Percentiles rank a stretch among this genome's conserved stretches.
phyloP scores from a whole-genome alignment of 2,797 vertebrate species.

The Spea hammondii region DNA sequence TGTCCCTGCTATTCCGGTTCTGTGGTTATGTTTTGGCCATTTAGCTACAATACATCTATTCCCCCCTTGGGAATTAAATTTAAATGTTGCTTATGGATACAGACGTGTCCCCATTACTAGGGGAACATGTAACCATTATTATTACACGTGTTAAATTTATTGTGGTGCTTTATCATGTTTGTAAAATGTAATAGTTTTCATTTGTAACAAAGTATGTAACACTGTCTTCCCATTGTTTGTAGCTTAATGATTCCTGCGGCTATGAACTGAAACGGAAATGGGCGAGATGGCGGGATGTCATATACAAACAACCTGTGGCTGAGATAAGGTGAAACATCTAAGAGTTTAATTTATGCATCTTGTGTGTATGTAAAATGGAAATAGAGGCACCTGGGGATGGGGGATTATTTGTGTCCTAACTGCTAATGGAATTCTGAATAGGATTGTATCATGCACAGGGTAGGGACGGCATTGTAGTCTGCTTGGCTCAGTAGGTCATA shows the following conservation, averaged over 20 bases:
- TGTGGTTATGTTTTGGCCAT: no score
- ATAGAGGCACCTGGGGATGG: not conserved
- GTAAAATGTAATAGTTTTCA: no score
- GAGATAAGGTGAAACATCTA: constrained; percentile 77
- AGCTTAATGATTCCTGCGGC: constrained; percentile 69
- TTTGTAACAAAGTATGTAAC: no score
- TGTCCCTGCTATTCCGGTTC: no score
- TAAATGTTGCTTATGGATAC: no score
- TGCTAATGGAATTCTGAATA: not conserved
- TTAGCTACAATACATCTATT: no score
- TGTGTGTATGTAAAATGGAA: not conserved
- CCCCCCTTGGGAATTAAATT: no score
- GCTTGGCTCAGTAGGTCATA: not conserved
- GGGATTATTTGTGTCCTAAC: not conserved
- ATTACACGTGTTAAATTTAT: not conserved
- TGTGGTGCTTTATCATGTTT: not conserved
- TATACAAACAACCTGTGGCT: constrained; percentile 74
- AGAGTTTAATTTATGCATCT: not conserved
- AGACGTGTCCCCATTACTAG: not conserved
- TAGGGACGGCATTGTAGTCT: not conserved
- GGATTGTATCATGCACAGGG: not conserved
- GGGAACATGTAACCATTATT: no score
- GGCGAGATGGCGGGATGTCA: constrained; percentile 79
- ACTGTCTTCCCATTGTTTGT: not conserved
- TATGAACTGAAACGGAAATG: constrained; percentile 71